Conservation (phyloP, 2,113 vertebrate genomes). For the Callorhinus ursinus region DNA sequence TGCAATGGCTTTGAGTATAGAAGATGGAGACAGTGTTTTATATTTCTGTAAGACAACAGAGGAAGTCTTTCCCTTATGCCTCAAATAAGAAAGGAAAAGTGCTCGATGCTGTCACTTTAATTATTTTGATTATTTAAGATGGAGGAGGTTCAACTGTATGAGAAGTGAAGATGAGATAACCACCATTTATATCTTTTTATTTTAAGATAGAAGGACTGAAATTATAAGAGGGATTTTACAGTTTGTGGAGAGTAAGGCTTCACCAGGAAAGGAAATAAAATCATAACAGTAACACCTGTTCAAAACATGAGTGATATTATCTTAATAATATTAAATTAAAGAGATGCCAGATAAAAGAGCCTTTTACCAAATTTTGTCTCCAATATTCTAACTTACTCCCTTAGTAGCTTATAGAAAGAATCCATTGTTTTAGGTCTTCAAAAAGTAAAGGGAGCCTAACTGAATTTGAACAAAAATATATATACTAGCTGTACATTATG, state of each 20-base stretch:
- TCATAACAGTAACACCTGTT: neutral
- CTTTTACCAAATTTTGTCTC: neutral
- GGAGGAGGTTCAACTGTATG: neutral
- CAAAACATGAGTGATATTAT: neutral
- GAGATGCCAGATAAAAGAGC: neutral
- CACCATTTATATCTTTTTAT: neutral
- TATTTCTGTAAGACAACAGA: neutral
- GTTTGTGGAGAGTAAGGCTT: neutral
- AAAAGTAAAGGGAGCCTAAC: neutral
- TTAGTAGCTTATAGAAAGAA: neutral
- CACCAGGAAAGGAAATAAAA: neutral
- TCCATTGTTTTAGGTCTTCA: neutral
- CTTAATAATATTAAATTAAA: neutral
- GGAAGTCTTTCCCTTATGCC: neutral
- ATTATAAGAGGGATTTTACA: neutral
- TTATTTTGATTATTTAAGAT: neutral
- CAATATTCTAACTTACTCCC: neutral
- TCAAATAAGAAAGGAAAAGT: neutral
- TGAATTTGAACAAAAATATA: neutral
- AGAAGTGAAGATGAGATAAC: neutral
- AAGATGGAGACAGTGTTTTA: neutral
- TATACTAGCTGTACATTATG: neutral
- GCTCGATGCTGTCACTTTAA: neutral
- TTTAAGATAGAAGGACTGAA: neutral
- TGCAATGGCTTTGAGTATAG: neutral